Evolutionary conservation across 1,140 invertebrate species (phyloP).

Genomic region (Trichogramma pretiosum): DNA sequence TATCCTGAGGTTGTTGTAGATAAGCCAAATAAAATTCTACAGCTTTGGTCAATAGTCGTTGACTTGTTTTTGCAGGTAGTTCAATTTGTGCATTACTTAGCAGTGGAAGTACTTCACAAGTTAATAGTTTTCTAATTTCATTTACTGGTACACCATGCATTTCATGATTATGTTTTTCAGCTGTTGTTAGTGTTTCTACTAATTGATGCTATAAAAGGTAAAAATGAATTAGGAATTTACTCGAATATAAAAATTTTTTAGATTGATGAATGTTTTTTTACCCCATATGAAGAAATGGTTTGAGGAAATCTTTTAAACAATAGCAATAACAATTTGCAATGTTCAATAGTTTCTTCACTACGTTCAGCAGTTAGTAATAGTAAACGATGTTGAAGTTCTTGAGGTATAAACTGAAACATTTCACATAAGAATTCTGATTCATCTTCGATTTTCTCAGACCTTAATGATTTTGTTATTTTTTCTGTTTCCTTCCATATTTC

Average conservation of each 20-base stretch:
- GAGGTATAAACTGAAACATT: conserved; percentile 60
- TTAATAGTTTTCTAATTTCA: conserved; percentile 61
- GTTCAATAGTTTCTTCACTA: conserved; percentile 78
- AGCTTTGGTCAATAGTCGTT: conserved; percentile 52
- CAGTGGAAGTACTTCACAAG: conserved; percentile 66
- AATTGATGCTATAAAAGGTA: conserved; percentile 47
- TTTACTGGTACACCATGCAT: conserved; percentile 59
- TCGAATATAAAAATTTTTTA: conserved; percentile 7
- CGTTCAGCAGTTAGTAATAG: conserved; percentile 74
- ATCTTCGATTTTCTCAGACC: conserved; percentile 48
- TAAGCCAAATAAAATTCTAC: conserved; percentile 58
- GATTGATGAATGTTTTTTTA: conserved; percentile 45
- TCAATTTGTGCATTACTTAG: conserved; percentile 54
- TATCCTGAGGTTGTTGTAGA: conserved; percentile 54
- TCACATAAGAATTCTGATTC: conserved; percentile 50
- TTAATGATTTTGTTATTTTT: conserved; percentile 63
- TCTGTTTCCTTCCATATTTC: conserved; percentile 74
- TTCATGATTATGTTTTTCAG: conserved; percentile 63
- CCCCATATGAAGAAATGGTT: conserved; percentile 65
- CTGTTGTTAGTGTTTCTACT: conserved; percentile 65
- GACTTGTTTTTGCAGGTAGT: conserved; percentile 56
- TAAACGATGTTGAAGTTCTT: conserved; percentile 66
- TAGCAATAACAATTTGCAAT: conserved; percentile 69
- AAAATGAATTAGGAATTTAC: conserved; percentile 6
- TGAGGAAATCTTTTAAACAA: conserved; percentile 73